These are phyloP conservation scores for Symphodus melops DNA, from an alignment of 2,113 vertebrate genomes.

Conservation along the genomic window DNA sequence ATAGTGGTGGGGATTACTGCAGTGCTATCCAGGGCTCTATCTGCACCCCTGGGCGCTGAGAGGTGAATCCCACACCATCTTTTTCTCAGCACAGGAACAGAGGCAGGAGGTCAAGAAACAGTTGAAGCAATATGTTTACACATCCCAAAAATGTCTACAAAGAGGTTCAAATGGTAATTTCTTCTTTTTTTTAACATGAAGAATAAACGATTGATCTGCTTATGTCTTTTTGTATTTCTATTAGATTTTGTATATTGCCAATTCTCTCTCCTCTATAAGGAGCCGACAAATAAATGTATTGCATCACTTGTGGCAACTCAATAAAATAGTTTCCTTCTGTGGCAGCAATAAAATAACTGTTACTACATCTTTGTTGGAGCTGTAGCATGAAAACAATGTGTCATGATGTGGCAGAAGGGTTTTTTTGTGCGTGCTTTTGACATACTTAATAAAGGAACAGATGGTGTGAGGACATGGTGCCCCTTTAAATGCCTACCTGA, in stretches of 20 bases:
- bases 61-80: conserved; percentile 72
- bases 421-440: conserved; percentile 58
- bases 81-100: conserved; percentile 72
- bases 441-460: conserved; percentile 67
- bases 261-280: not conserved
- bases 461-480: conserved; percentile 39
- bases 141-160: conserved; percentile 36
- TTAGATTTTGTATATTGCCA: conserved; percentile 3
- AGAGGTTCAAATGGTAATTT: conserved; percentile 44
- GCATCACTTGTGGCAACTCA: conserved; percentile 19
- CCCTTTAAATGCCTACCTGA: no score
- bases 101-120: conserved; percentile 62
- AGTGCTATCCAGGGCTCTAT: conserved; percentile 80
- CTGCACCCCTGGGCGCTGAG: conserved; percentile 81
- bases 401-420: conserved; percentile 55
- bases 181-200: conserved; percentile 4
- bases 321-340: conserved; percentile 22
- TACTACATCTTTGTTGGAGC: conserved; percentile 6
- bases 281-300: not conserved
- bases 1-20: conserved; percentile 84
- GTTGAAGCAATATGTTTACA: conserved; percentile 65
- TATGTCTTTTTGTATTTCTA: not conserved
- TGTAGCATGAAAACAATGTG: conserved; percentile 27
- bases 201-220: conserved; percentile 3
- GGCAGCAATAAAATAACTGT: conserved; percentile 25